Base-by-base conservation (phyloP, 1,140 invertebrate species). In the Steinernema feltiae region DNA sequence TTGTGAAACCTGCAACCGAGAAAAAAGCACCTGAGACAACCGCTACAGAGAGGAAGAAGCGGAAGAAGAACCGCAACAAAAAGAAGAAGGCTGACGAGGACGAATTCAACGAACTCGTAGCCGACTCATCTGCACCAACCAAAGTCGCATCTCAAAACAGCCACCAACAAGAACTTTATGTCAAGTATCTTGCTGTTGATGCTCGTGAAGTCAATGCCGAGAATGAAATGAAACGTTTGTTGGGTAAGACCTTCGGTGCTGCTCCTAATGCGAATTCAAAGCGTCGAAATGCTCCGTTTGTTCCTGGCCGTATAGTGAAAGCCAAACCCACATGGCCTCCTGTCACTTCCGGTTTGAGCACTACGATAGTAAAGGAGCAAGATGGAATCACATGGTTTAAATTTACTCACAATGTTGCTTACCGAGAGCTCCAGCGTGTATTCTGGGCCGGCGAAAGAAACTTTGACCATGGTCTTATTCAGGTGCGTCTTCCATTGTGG, bases 221-320 rank as follows among this genome's bases (percentile, higher is more conserved):
- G 2, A 73, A 69, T n/a, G 76, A 77, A 48, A 30, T 77, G 2
- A 77, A 77, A 41, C 12, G 70, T 21, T 35, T 48, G 21, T 30
- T 77, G 1, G 76, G 76, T 21, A 77, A 74, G 32, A 69, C 76
- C 0, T 77, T 77, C 31, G 74, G 74, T 29, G 76, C 63, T 15
- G 71, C 29, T 17, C 30, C 31, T 1, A 74, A n/a, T 3, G 29
- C 30, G 18, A 32, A 73, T n/a, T 30, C 73, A 24, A 71, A 74
- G 48, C 69, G 30, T n/a, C 1, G 30, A 21, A 71, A 31, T 29
- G 70, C 41, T 1, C 32, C n/a, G 18, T 32, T n/a, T 77, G 69
- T 41, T 32, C 48, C 63, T n/a, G 76, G 76, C 1, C 0, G 76
- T 21, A 77, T 77, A 32, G 69, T 77, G 15, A 77, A 77, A 30